These are phyloP conservation scores for Cydia pomonella DNA, from an alignment of 1,140 invertebrate genomes.

Conservation along the genomic window DNA sequence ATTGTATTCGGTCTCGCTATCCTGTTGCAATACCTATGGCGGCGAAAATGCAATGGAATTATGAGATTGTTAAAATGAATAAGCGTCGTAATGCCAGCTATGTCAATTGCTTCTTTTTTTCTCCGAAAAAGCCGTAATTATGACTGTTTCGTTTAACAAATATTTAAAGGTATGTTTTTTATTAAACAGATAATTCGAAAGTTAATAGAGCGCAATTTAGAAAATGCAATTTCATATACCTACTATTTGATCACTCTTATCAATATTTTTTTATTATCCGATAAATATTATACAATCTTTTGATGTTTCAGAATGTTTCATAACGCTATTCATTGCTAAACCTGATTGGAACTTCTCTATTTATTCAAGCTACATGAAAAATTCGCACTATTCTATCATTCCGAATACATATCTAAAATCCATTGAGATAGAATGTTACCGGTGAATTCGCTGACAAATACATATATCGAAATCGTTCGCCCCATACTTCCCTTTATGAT, in stretches of 20 bases:
- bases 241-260: too few relatives aligned
- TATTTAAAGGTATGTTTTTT: not conserved
- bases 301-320: too few relatives aligned
- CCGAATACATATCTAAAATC: too few relatives aligned
- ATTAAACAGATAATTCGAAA: not conserved
- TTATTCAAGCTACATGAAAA: too few relatives aligned
- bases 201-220: not conserved
- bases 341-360: too few relatives aligned
- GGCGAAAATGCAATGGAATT: slow-evolving; percentile 17
- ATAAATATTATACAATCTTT: not conserved
- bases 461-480: not conserved
- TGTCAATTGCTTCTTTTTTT: slow-evolving; percentile 30
- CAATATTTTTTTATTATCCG: too few relatives aligned
- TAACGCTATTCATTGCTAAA: too few relatives aligned
- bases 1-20: not conserved
- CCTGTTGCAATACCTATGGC: not conserved
- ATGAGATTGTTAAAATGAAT: slow-evolving; percentile 22
- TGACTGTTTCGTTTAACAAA: not conserved
- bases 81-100: slow-evolving; percentile 20
- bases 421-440: too few relatives aligned
- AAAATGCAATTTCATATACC: not conserved
- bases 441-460: not conserved
- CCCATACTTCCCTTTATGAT: not conserved
- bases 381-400: too few relatives aligned
- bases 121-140: slow-evolving; percentile 2